Evolutionary conservation across 2,888 invertebrate genomes (phyloP).

Genomic region (Idaea aversata): DNA sequence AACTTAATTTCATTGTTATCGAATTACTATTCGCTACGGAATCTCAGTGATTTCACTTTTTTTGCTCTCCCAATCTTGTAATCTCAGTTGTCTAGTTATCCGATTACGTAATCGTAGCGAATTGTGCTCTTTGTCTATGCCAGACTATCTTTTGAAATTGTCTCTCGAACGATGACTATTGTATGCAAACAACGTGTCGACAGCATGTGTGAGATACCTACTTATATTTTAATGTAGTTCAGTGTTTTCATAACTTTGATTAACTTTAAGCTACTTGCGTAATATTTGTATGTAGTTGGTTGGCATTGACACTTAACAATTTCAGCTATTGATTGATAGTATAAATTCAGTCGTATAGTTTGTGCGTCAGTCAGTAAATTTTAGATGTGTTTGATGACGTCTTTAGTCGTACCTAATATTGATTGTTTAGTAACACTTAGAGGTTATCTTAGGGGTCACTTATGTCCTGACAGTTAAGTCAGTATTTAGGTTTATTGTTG

Average conservation of each 20-base stretch:
- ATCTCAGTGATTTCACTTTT: constrained; percentile 41
- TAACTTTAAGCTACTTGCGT: constrained; percentile 3
- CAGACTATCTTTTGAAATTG: constrained; percentile 15
- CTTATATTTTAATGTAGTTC: not conserved
- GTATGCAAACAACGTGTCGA: constrained; percentile 22
- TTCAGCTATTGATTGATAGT: not conserved
- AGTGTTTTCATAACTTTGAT: constrained; percentile 13
- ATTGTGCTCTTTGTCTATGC: constrained; percentile 18
- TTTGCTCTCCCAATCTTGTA: constrained; percentile 25
- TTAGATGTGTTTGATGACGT: constrained; percentile 42
- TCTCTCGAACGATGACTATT: constrained; percentile 15
- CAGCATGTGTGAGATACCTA: not conserved
- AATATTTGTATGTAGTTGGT: not conserved
- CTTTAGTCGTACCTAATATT: constrained; percentile 24
- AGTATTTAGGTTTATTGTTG: constrained; percentile 20
- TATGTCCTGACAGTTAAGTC: not conserved
- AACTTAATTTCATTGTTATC: constrained; percentile 38
- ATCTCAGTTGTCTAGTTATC: constrained; percentile 30
- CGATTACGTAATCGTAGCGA: constrained; percentile 24
- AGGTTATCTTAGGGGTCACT: constrained; percentile 10
- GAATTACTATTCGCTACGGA: constrained; percentile 38
- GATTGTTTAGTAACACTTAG: constrained; percentile 17
- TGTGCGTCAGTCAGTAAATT: constrained; percentile 42
- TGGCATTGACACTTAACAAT: not conserved
- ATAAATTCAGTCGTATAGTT: constrained; percentile 9